Evolutionary conservation across 2,888 invertebrate genomes (phyloP), one percentile per base, ranked within the genome.

Genomic region (Sminthurides aquaticus): DNA sequence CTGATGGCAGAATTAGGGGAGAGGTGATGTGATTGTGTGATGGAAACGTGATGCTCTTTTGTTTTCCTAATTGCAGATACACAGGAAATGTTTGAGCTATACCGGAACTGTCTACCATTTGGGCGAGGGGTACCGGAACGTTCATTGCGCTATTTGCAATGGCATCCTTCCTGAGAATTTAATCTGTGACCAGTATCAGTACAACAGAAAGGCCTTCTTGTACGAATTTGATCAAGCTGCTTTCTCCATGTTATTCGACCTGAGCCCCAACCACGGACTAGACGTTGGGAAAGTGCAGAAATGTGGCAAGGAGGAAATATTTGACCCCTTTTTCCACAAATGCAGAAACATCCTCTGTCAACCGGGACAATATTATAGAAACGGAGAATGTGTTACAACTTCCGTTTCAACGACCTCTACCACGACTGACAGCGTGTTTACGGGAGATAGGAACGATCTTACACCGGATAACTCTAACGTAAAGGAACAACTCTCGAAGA

Each of bases 101-200:
- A 81, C 80, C 3, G 78, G 79, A 2, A 75, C 78, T 22, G 78
- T 80, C 18, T 81, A 79, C 74, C 73, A 76, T 60, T 75, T 75
- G n/a, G 73, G 75, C 22, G 73, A 75, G 18, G 76, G 77, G 1
- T 81, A 78, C 72, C 75, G 79, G 62, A 81, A 81, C 70, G 76
- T 78, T 0, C 80, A 81, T 69, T 81, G 81, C 71, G 81, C 80
- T 25, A 74, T 79, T 49, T 81, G 81, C 71, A 80, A 81, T 72
- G 75, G 77, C 49, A 77, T 78, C 22, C 74, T 76, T n/a, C 73
- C 77, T 1, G 77, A 79, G 28, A 73, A 76, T 26, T 67, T 78
- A 49, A 67, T 73, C 22, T 79, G 78, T 59, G 69, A 69, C n/a
- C 64, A 71, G 60, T 71, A 71, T 18, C 71, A 76, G 28, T 74